Base-by-base conservation (phyloP, 2,797 vertebrate species). In the Melanotaenia boesemani region DNA sequence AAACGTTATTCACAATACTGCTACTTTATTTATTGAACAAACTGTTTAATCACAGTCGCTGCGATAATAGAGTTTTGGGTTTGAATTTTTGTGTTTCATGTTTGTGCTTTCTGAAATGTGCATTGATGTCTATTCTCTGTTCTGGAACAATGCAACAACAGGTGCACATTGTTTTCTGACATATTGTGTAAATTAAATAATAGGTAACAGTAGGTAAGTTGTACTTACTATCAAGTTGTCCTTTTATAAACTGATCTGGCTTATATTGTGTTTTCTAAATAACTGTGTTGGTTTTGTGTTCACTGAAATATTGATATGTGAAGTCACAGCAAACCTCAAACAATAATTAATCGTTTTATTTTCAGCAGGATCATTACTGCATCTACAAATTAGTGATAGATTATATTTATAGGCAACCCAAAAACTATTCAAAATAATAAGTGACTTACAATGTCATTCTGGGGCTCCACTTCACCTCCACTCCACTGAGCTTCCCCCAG, bases 391-490 rank as follows among this genome's bases (percentile, higher is more conserved):
- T 16, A 2, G 41, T 16, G 41, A 41, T 41, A 13, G 4, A 2
- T 44, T 15, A 44, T 5, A 20, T 46, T 46, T 46, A 2, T 20
- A 20, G 44, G 44, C 44, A 46, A 48, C 16, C 46, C 8, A 8
- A 2, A 46, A 10, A 48, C 8, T n/a, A 48, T 8, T n/a, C 2
- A 48, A 48, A 30, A 26, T 1, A 4, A 20, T 1, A 34, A 1
- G 1, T 2, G 7, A 82, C 96, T 96, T 80, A 99, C 98, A 98
- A 93, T 0, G 98, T 99, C 98, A 99, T 99, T 50, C 97, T 94
- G 0, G 92, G 78, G 88, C 98, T 99, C 98, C 98, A 99, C 60
- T 96, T 98, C 32, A 99, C 98, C 77, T 98, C 96, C 7, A 99
- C 96, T 0, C 96, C 96, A 66, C 90, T 81, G 83, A 99, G 95